phyloP scores from a whole-genome alignment of 2,888 invertebrate genomes.

The Elegia similella region DNA sequence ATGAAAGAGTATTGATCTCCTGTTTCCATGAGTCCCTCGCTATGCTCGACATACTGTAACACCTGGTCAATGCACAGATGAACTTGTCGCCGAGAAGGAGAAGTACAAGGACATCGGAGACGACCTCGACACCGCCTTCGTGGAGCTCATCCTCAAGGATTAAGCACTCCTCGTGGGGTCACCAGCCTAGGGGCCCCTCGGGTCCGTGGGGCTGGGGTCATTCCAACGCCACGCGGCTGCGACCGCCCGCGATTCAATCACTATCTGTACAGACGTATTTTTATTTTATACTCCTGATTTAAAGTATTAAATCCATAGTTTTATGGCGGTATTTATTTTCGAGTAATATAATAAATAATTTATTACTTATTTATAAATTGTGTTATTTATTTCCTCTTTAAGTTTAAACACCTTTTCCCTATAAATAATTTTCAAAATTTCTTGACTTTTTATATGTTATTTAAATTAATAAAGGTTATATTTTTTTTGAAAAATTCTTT shows the following conservation, averaged over 20 bases:
- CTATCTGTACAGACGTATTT: constrained; percentile 62
- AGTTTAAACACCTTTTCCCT: too few relatives aligned
- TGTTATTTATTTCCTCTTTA: constrained; percentile 40
- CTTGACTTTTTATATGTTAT: too few relatives aligned
- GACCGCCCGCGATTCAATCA: constrained; percentile 57
- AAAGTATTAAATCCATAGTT: constrained; percentile 73
- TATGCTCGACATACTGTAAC: constrained; percentile 25
- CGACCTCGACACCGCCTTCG: constrained; percentile 99
- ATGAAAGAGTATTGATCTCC: not conserved
- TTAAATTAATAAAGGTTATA: too few relatives aligned
- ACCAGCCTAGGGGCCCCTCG: not conserved
- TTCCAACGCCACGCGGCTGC: constrained; percentile 24
- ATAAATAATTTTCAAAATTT: too few relatives aligned
- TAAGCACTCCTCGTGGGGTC: constrained; percentile 48
- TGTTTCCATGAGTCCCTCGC: not conserved
- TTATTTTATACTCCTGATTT: constrained; percentile 74
- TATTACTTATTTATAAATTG: constrained; percentile 55
- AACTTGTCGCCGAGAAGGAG: constrained; percentile 98
- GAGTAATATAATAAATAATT: constrained; percentile 74
- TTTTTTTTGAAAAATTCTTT: too few relatives aligned
- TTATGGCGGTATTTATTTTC: constrained; percentile 79
- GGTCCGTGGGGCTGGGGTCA: constrained; percentile 7
- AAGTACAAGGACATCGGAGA: constrained; percentile 99
- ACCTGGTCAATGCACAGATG: constrained; percentile 84
- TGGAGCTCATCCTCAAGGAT: constrained; percentile 92